Base-by-base conservation (phyloP, 1,140 invertebrate genomes). In the Leptestheria dahalacensis region DNA sequence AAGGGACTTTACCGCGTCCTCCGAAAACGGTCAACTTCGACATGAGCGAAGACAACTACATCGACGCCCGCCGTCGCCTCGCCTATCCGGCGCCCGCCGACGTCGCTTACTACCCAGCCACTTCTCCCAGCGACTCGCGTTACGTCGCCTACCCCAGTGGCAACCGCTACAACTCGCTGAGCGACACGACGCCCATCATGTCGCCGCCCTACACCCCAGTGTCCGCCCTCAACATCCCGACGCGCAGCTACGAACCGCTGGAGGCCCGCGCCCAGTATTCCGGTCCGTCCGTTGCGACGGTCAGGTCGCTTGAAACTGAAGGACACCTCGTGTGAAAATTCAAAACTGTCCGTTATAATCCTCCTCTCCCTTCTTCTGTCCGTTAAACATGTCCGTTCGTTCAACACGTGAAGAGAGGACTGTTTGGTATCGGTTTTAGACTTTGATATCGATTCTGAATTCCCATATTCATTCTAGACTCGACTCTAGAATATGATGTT, bases 41-140 rank as follows among this genome's bases (percentile, higher is more conserved):
- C 33, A 62, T 62, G n/a, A 60, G 65, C 23, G 64, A 67, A 26
- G 64, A 65, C 50, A 65, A 65, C 46, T 69, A 71, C 56, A 66
- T 65, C 4, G 67, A 69, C 51, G 67, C 67, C 2, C 53, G 70
- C 15, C 50, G 69, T 15, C 50, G 48, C 23, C 26, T 18, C 15
- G 59, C 24, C 50, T 48, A 15, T 24, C 21, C 51, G 1, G 48
- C 18, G 18, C 48, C 47, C 20, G 33, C 59, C 12, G 24, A 28
- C 29, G 59, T 57, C 25, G 21, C 59, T 29, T 52, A 60, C 51
- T 60, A 24, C 26, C 46, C 53, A 21, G 53, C 23, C 33, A 24
- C 53, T 20, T 29, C 53, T 33, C 53, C 18, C 26, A 57, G 28
- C 26, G 48, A 50, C 11, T 20, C 46, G n/a, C 48, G 59, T 25